These are phyloP conservation scores for Dendrolimus houi DNA, from an alignment of 2,888 invertebrate species.

Conservation along the genomic window DNA sequence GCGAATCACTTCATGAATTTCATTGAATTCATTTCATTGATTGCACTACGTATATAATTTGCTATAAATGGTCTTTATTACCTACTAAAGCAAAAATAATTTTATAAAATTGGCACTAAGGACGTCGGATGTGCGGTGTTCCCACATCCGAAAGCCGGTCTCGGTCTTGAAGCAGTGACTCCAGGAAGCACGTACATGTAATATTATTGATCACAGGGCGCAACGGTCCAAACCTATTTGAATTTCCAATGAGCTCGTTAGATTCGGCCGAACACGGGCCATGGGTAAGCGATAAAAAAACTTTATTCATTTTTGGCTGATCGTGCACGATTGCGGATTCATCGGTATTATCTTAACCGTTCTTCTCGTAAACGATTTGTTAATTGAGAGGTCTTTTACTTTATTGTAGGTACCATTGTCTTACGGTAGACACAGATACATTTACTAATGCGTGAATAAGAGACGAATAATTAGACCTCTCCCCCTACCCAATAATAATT, in stretches of 20 bases:
- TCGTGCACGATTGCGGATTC: conserved; percentile 41
- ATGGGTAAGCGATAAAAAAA: conserved; percentile 57
- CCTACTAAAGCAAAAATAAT: not conserved
- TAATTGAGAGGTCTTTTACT: conserved; percentile 13
- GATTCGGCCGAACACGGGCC: conserved; percentile 48
- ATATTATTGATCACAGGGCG: conserved; percentile 73
- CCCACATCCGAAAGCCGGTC: conserved; percentile 25
- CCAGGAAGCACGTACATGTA: conserved; percentile 70
- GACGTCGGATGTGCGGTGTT: conserved; percentile 10
- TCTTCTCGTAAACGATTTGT: conserved; percentile 31
- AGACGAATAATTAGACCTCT: too few species aligned
- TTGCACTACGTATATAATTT: too few species aligned
- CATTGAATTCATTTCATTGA: too few species aligned
- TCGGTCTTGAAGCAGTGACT: conserved; percentile 37
- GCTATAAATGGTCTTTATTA: too few species aligned
- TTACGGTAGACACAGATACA: not conserved
- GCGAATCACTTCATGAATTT: too few species aligned
- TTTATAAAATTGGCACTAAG: not conserved
- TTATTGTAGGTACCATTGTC: not conserved
- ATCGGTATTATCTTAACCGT: conserved; percentile 38
- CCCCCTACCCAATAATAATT: too few species aligned
- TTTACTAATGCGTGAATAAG: not conserved
- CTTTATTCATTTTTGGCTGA: conserved; percentile 53
- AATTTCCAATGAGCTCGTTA: conserved; percentile 76
- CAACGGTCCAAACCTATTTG: conserved; percentile 64